phyloP scores from a whole-genome alignment of 2,888 invertebrate genomes.

The Tromatobia lineatoria region DNA sequence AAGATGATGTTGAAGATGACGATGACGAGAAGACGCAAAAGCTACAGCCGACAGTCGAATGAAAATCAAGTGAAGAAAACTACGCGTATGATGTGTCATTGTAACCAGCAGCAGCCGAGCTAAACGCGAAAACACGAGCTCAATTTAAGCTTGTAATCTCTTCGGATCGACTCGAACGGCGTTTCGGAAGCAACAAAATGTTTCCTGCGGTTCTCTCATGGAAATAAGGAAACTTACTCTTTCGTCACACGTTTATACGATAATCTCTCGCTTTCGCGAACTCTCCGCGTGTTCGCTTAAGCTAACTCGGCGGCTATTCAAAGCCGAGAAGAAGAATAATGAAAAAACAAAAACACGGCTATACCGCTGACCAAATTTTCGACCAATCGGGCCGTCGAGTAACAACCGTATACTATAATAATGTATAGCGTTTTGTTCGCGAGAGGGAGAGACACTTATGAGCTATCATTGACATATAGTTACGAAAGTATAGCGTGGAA shows the following conservation, averaged over 20 bases:
- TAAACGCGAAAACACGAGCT: background rate
- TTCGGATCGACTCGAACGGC: too few species aligned
- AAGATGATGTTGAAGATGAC: background rate
- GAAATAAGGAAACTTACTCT: background rate
- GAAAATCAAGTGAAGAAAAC: background rate
- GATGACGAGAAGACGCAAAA: constrained; percentile 1
- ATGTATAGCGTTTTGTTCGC: constrained; percentile 4
- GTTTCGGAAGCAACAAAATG: too few species aligned
- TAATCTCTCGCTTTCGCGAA: constrained; percentile 11
- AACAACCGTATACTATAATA: constrained; percentile 17
- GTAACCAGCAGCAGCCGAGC: background rate
- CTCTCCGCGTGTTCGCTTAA: constrained; percentile 21
- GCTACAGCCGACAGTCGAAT: background rate
- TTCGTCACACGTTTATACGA: background rate
- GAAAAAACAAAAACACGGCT: background rate
- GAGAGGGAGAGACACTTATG: constrained; percentile 6
- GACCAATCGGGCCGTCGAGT: constrained; percentile 43
- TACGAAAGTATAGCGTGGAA: background rate
- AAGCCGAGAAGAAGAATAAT: background rate
- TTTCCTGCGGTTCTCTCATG: too few species aligned
- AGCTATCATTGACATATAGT: background rate
- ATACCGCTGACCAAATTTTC: constrained; percentile 20
- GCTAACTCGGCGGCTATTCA: constrained; percentile 6
- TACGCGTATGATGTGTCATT: background rate
- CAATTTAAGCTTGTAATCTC: background rate